Evolutionary conservation across 2,797 vertebrate genomes (phyloP), one percentile per base, ranked within the genome.

Genomic region (Micrastur ruficollis): DNA sequence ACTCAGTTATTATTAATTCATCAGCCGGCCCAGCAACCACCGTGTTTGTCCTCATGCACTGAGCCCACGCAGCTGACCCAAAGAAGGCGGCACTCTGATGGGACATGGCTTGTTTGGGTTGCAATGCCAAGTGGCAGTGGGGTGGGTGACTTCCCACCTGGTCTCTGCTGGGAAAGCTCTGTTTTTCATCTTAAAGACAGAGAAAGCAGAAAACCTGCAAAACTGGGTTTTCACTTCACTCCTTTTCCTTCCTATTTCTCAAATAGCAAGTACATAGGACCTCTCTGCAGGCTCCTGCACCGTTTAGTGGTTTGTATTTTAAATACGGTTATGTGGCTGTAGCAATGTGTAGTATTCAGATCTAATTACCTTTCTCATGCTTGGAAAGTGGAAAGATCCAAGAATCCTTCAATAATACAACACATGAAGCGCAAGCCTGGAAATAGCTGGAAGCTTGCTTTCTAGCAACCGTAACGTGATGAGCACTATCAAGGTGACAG

Each of bases 351-450:
- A 31, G 4, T 5, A 26, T 31, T 55, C 56, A 75, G 8, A 9
- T 62, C 73, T 61, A 31, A 20, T 78, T 71, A 19, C 13, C 6
- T 71, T 66, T 67, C 36, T 15, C 9, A 4, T 75, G 19, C 40
- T 93, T 90, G 72, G 91, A 98, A 99, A 99, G 99, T 98, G 20
- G 98, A 99, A 86, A 99, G 99, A 99, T 99, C 83, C 99, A 98
- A 74, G 98, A 99, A 27, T 99, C 99, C 98, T 99, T 99, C 89
- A 95, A 96, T 50, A 11, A 52, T 4, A 96, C 98, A 5, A 91
- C 98, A 21, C 98, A 97, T 74, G 98, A 99, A 94, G 98, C 98
- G 98, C 99, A 98, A 94, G 97, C 97, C 73, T 99, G 99, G 99
- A 99, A 98, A 98, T 98, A 98, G 52, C 98, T 99, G 59, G 99